These are phyloP conservation scores for Gymnobelideus leadbeateri DNA, from an alignment of 2,113 vertebrate species.

Conservation along the genomic window DNA sequence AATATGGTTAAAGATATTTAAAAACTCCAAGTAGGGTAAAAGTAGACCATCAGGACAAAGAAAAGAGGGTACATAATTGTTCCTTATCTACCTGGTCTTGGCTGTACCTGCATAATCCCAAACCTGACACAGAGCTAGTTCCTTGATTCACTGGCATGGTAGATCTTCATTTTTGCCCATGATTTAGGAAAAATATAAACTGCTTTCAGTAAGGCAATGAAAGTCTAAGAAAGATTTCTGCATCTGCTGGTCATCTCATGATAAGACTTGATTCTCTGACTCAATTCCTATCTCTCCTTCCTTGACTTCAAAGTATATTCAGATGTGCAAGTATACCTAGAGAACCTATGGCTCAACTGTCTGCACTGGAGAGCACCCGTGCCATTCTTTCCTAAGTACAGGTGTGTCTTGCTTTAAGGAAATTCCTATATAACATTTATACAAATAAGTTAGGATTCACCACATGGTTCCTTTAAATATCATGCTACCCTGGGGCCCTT, in stretches of 20 bases:
- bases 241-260: background rate
- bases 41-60: background rate
- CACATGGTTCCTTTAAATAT: constrained; percentile 15
- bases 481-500: background rate
- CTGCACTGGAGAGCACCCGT: fast-evolving
- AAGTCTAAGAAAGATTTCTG: background rate
- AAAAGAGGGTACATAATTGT: background rate
- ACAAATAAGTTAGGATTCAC: constrained; percentile 9
- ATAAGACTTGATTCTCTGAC: fast-evolving
- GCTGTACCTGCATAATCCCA: background rate
- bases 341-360: too few relatives aligned
- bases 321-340: fast-evolving
- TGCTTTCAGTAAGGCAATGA: background rate
- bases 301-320: background rate
- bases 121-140: background rate
- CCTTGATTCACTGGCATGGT: background rate
- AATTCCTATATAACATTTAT: background rate
- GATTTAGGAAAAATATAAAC: background rate
- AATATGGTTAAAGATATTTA: background rate
- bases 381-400: background rate
- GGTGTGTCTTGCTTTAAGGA: background rate
- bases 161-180: background rate
- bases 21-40: background rate
- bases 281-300: fast-evolving
- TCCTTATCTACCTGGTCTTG: background rate